These are phyloP conservation scores for Antennarius maculatus DNA, from an alignment of 2,797 vertebrate species.

Conservation along the genomic window DNA sequence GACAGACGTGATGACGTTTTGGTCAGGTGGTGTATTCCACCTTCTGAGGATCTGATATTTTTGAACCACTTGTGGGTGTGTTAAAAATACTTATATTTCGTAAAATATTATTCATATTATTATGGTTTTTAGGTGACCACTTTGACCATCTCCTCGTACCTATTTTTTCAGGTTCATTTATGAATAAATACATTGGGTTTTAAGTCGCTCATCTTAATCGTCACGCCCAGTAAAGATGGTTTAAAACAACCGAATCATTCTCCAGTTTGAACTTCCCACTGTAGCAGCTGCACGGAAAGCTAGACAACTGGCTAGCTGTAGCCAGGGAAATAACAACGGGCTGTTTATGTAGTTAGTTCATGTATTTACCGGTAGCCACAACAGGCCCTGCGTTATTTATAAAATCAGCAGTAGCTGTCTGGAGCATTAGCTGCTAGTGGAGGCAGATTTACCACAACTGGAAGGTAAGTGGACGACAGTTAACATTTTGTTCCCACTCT, in stretches of 20 bases:
- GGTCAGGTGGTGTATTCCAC: background rate
- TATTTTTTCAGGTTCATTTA: rapidly evolving
- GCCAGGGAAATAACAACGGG: slow-evolving; percentile 9
- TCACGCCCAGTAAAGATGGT: slow-evolving; percentile 29
- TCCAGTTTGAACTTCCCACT: background rate
- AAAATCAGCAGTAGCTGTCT: background rate
- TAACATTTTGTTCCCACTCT: slow-evolving; percentile 16
- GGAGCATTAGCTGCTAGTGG: slow-evolving; percentile 10
- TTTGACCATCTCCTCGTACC: rapidly evolving
- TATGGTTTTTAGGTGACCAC: rapidly evolving
- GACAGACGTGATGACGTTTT: slow-evolving; percentile 8
- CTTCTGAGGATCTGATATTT: slow-evolving; percentile 25
- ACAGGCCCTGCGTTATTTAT: background rate
- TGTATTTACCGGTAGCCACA: slow-evolving; percentile 5
- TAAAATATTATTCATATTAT: too few species aligned
- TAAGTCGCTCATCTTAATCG: background rate
- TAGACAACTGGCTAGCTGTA: slow-evolving; percentile 43
- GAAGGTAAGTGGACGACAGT: slow-evolving; percentile 50
- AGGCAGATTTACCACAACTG: background rate
- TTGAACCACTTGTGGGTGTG: background rate
- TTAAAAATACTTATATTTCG: too few species aligned
- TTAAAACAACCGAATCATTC: slow-evolving; percentile 21
- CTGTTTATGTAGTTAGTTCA: background rate
- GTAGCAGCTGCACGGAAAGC: slow-evolving; percentile 64
- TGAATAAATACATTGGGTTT: rapidly evolving